phyloP scores from a whole-genome alignment of 2,888 invertebrate genomes.

The Megalurothrips usitatus region DNA sequence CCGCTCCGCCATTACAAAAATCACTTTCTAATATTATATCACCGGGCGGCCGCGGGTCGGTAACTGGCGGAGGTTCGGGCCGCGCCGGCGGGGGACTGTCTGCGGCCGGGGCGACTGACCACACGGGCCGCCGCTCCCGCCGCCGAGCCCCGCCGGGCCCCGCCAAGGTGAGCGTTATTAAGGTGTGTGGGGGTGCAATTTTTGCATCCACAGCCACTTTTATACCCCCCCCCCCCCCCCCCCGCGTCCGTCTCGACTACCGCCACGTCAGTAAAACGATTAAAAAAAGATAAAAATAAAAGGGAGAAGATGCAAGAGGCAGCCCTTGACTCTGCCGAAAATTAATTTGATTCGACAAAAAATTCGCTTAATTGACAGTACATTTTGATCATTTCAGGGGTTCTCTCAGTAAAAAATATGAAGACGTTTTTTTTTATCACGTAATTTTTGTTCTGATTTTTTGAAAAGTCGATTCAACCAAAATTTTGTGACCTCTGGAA shows the following conservation, averaged over 20 bases:
- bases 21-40: constrained; percentile 24
- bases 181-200: no score
- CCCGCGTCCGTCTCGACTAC: background rate
- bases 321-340: no score
- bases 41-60: background rate
- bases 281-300: background rate
- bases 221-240: background rate
- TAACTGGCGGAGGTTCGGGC: no score
- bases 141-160: constrained; percentile 14
- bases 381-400: no score
- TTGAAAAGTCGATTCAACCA: no score
- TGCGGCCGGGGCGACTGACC: background rate
- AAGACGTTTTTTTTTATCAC: no score
- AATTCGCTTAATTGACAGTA: no score
- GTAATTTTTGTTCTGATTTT: no score
- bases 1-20: background rate
- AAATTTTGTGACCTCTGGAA: no score
- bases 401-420: no score
- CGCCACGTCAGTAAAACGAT: background rate
- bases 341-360: no score
- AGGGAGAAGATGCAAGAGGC: background rate
- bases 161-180: background rate
- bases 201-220: background rate
- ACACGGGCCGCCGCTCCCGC: background rate
- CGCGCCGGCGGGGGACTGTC: no score